Conservation (phyloP, 2,113 vertebrate species). For the Beaufortia kweichowensis region DNA sequence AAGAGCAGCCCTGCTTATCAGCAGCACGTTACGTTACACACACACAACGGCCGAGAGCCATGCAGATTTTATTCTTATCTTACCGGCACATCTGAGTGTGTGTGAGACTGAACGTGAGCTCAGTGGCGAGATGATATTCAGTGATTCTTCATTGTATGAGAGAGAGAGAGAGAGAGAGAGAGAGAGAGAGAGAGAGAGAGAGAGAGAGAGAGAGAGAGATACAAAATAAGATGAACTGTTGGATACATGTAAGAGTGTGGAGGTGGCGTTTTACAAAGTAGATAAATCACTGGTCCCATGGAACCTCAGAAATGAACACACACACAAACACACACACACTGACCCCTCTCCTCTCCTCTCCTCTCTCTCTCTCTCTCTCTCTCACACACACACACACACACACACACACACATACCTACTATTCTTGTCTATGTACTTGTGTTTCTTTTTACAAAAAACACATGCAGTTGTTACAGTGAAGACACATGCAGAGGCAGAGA, state of each 20-base stretch:
- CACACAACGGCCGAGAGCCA: constrained; percentile 30
- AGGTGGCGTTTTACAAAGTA: constrained; percentile 40
- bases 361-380: constrained; percentile 26
- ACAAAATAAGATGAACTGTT: neutral
- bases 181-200: neutral
- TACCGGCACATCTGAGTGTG: constrained; percentile 26
- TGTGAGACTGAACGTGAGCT: constrained; percentile 18
- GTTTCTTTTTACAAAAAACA: no score
- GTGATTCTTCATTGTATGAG: constrained; percentile 22
- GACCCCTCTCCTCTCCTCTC: neutral
- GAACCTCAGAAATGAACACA: constrained; percentile 23
- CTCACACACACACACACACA: constrained; percentile 47
- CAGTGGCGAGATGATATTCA: constrained; percentile 14
- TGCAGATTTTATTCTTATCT: constrained; percentile 36
- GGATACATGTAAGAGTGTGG: constrained; percentile 12
- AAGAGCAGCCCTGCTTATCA: constrained; percentile 43
- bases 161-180: neutral
- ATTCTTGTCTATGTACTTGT: no score
- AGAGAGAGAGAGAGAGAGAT: neutral
- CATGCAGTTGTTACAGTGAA: no score
- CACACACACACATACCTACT: neutral
- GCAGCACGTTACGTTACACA: constrained; percentile 39
- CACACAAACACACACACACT: no score
- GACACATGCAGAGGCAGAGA: no score
- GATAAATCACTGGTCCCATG: constrained; percentile 49